phyloP scores from a whole-genome alignment of 2,888 invertebrate genomes.

The Rhorus exstirpatorius region DNA sequence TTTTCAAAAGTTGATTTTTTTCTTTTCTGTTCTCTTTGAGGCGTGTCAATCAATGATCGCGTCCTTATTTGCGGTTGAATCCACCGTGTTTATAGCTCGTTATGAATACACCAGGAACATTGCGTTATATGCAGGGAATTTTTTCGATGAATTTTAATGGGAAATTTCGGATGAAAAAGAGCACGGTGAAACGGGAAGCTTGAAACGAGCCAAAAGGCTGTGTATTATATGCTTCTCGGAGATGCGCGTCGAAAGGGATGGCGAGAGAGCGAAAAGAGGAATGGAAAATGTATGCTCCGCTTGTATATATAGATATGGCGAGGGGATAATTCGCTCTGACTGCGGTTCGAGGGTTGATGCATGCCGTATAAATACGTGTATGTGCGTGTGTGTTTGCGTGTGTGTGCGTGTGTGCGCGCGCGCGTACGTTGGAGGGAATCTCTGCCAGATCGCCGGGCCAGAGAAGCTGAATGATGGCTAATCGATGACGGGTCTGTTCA shows the following conservation, averaged over 20 bases:
- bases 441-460: slow-evolving; percentile 66
- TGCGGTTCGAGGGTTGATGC: slow-evolving; percentile 38
- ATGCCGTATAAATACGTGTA: slow-evolving; percentile 8
- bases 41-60: not conserved
- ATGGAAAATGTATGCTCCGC: slow-evolving; percentile 33
- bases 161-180: slow-evolving; percentile 57
- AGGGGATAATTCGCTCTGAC: not conserved
- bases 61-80: not conserved
- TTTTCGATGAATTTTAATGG: slow-evolving; percentile 65
- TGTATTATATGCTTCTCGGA: slow-evolving; percentile 47
- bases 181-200: slow-evolving; percentile 6
- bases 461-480: slow-evolving; percentile 73
- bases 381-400: not conserved
- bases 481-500: slow-evolving; percentile 72
- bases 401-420: not conserved
- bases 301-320: not conserved
- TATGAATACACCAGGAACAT: slow-evolving; percentile 27
- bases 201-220: slow-evolving; percentile 22
- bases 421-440: slow-evolving; percentile 40
- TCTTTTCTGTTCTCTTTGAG: no score
- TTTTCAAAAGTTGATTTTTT: no score
- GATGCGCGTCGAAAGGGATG: slow-evolving; percentile 46
- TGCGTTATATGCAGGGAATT: slow-evolving; percentile 45
- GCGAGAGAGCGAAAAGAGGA: slow-evolving; percentile 35
- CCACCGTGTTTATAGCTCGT: not conserved